Conservation (phyloP, 2,797 vertebrate species). For the Onychomys arenicola region DNA sequence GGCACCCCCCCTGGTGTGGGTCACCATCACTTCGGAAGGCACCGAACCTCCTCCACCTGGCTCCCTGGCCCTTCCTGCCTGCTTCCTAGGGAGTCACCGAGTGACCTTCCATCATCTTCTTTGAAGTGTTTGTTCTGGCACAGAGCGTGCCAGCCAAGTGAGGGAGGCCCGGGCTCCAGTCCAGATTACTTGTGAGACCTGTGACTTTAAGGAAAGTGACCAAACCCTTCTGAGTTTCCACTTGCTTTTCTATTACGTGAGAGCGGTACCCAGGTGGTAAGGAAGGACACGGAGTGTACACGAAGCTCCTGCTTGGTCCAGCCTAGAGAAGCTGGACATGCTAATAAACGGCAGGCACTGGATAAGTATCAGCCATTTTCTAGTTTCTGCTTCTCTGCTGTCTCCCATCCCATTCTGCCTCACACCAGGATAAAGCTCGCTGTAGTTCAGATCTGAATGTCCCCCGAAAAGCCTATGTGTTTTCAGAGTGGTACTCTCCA, state of each 20-base stretch:
- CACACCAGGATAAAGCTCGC: not conserved
- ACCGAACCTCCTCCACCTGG: not conserved
- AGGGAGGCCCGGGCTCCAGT: not conserved
- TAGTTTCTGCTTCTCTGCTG: not conserved
- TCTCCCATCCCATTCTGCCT: not conserved
- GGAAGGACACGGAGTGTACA: not conserved
- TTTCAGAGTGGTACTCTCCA: not conserved
- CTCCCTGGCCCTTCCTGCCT: not conserved
- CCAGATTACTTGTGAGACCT: not conserved
- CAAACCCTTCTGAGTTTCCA: not conserved
- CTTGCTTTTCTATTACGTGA: slow-evolving; percentile 3
- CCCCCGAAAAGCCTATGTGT: not conserved
- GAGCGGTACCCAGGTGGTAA: not conserved
- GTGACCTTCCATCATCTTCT: not conserved
- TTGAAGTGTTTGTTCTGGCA: not conserved
- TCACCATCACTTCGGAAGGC: fast-evolving
- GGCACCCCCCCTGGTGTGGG: not conserved
- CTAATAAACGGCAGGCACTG: not conserved
- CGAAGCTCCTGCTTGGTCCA: not conserved
- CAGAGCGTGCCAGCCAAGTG: not conserved
- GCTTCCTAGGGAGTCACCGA: not conserved
- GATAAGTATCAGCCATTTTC: not conserved
- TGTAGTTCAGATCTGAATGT: not conserved
- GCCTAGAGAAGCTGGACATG: not conserved
- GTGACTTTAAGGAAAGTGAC: slow-evolving; percentile 12